Evolutionary conservation across 1,140 invertebrate genomes (phyloP).

Genomic region (Brachionus calyciflorus): DNA sequence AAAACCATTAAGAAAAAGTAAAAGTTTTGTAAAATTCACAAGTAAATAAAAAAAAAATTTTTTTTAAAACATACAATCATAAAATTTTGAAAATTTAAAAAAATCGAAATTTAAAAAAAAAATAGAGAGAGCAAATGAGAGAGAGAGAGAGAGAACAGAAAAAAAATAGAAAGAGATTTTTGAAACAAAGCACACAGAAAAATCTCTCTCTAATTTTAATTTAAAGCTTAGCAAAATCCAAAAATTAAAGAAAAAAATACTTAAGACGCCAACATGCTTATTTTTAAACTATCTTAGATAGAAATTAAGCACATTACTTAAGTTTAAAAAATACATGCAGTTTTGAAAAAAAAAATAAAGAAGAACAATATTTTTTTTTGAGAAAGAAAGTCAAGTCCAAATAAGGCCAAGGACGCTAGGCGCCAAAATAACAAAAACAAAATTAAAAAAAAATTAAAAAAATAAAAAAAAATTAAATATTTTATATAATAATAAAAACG

Average conservation of each 20-base stretch:
- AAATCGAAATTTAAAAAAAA: not conserved
- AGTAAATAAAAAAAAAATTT: too few species aligned
- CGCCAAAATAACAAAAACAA: slow-evolving; percentile 10
- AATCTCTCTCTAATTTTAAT: too few species aligned
- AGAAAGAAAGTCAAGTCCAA: not conserved
- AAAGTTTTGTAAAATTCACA: slow-evolving; percentile 8
- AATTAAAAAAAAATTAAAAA: not conserved
- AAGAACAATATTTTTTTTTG: not conserved
- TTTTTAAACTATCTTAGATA: too few species aligned
- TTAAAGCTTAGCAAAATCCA: slow-evolving; percentile 34
- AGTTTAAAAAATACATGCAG: not conserved
- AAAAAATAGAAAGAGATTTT: not conserved
- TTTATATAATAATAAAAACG: not conserved
- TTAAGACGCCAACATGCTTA: slow-evolving; percentile 29
- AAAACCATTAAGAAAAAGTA: slow-evolving; percentile 42
- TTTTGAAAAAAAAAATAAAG: not conserved
- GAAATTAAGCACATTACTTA: not conserved
- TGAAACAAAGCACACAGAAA: too few species aligned
- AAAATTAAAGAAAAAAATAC: not conserved
- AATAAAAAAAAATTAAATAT: slow-evolving; percentile 30
- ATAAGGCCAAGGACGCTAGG: slow-evolving; percentile 4
- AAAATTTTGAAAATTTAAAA: not conserved
- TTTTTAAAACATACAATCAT: not conserved
- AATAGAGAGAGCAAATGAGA: not conserved
- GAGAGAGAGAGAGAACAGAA: not conserved